phyloP scores from a whole-genome alignment of 1,140 invertebrate species.

The Holcopasites calliopsidis region DNA sequence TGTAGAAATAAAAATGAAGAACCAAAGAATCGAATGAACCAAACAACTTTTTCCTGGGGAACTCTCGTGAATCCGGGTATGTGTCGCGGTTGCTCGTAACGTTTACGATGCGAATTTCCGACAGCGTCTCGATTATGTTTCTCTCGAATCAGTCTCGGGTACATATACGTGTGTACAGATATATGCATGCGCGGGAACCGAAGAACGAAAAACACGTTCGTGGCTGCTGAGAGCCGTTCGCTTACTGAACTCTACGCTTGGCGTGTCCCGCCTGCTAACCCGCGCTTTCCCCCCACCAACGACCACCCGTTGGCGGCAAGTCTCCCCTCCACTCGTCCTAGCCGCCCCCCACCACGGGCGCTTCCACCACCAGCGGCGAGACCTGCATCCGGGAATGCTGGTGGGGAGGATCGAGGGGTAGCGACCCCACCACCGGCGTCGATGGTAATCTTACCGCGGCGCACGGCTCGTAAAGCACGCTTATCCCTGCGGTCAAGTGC shows the following conservation, averaged over 20 bases:
- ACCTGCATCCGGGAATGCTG: slow-evolving; percentile 54
- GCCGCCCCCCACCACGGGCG: not conserved
- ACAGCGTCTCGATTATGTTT: slow-evolving; percentile 58
- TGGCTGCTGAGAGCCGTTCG: slow-evolving; percentile 73
- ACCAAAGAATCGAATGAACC: slow-evolving; percentile 47
- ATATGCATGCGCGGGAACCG: slow-evolving; percentile 63
- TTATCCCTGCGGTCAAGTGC: slow-evolving; percentile 67
- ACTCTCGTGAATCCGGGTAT: slow-evolving; percentile 46
- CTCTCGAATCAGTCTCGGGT: slow-evolving; percentile 59
- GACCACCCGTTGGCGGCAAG: slow-evolving; percentile 61
- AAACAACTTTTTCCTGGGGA: slow-evolving; percentile 11
- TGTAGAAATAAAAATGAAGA: slow-evolving; percentile 61
- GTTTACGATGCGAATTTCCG: slow-evolving; percentile 50
- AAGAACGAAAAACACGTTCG: slow-evolving; percentile 67
- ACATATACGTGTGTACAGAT: slow-evolving; percentile 47
- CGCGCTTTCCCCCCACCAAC: slow-evolving; percentile 75
- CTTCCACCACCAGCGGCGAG: slow-evolving; percentile 9
- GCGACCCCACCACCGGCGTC: slow-evolving; percentile 19
- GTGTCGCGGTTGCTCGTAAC: slow-evolving; percentile 52
- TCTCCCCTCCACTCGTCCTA: slow-evolving; percentile 39
- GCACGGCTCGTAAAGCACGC: slow-evolving; percentile 64
- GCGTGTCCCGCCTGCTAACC: slow-evolving; percentile 74
- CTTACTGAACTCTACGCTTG: slow-evolving; percentile 75
- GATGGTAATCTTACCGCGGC: slow-evolving; percentile 64
- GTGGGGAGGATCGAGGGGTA: slow-evolving; percentile 41